Evolutionary conservation across 1,140 invertebrate genomes (phyloP).

Genomic region (Platyscapa corneri): DNA sequence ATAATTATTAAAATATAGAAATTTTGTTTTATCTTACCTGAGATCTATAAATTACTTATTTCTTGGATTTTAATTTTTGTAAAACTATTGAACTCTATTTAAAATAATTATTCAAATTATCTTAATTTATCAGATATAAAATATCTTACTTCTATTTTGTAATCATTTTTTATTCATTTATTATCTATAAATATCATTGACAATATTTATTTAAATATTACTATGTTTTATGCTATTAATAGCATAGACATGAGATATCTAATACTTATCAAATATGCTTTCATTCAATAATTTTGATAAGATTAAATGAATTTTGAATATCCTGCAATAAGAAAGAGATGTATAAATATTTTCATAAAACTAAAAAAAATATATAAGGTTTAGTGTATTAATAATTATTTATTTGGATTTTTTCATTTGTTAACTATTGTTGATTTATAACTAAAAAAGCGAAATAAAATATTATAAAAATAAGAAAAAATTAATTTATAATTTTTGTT

Average conservation of each 20-base stretch:
- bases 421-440: too few species aligned
- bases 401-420: too few species aligned
- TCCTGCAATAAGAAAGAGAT: conserved; percentile 2
- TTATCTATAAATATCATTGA: not conserved
- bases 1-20: not conserved
- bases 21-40: conserved; percentile 1
- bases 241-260: not conserved
- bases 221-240: too few species aligned
- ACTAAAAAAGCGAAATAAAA: too few species aligned
- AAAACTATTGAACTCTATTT: not conserved
- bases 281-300: conserved; percentile 2
- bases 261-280: conserved; percentile 13
- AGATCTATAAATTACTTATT: not conserved
- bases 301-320: conserved; percentile 11
- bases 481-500: too few species aligned
- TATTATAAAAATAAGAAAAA: too few species aligned
- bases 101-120: not conserved
- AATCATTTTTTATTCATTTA: not conserved
- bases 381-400: too few species aligned
- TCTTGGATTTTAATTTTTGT: not conserved
- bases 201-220: not conserved
- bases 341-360: not conserved
- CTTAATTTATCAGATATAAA: not conserved
- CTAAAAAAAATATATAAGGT: too few species aligned
- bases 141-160: conserved; percentile 18